Evolutionary conservation across 1,140 invertebrate genomes (phyloP).

Genomic region (Ditylenchus dipsaci): DNA sequence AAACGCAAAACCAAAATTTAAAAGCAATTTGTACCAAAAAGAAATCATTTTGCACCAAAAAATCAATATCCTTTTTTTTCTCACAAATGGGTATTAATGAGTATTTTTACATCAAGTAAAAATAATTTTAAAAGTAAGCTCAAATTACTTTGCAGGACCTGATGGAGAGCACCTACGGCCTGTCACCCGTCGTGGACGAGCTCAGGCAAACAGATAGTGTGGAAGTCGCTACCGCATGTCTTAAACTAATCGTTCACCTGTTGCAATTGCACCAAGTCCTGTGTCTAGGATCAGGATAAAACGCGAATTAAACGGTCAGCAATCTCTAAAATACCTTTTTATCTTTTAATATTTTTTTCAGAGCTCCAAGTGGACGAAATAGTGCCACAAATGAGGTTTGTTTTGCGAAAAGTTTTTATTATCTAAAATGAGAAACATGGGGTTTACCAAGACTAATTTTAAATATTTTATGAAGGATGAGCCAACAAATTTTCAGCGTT

Average conservation of each 20-base stretch:
- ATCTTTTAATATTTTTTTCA: not conserved
- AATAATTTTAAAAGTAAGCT: not conserved
- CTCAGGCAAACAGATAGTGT: constrained; percentile 17
- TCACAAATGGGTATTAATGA: too few species aligned
- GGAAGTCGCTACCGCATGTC: not conserved
- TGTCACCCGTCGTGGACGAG: constrained; percentile 24
- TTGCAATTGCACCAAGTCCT: constrained; percentile 15
- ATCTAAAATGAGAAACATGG: too few species aligned
- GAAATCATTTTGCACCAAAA: too few species aligned
- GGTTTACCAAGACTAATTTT: too few species aligned
- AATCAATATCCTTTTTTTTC: too few species aligned
- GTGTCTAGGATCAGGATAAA: constrained; percentile 1
- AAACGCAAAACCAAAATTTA: too few species aligned
- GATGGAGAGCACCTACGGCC: not conserved
- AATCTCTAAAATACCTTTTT: not conserved
- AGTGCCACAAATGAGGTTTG: not conserved
- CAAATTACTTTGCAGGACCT: constrained; percentile 20
- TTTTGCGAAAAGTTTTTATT: too few species aligned
- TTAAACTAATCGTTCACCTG: constrained; percentile 7
- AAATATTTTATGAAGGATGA: too few species aligned
- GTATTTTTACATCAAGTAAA: too few species aligned
- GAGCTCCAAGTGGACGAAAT: not conserved
- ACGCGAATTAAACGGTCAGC: constrained; percentile 24
- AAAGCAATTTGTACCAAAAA: too few species aligned
- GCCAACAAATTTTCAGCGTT: too few species aligned